Evolutionary conservation across 1,140 invertebrate species (phyloP), one percentile per base, ranked within the genome.

Genomic region (Drosophila micromelanica): DNA sequence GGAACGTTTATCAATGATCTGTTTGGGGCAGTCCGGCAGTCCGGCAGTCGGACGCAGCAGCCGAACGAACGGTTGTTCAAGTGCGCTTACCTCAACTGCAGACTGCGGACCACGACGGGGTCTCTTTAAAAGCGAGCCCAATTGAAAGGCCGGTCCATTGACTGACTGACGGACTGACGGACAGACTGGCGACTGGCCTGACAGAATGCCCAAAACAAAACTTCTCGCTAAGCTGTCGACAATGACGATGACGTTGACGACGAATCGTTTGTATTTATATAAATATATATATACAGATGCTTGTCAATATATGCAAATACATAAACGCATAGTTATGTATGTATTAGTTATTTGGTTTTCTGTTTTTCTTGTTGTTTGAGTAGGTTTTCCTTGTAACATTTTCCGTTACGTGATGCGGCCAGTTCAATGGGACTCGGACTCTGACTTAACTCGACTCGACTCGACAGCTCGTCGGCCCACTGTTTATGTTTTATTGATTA

Each of bases 401-500:
- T 78, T 73, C 79, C 78, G 73, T 89, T 86, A 87, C 82, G 78
- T 86, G 81, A 72, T 68, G 78, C 59, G 61, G 71, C 62, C 76
- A 78, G 73, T 73, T 78, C 68, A 78, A 78, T 77, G 71, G 80
- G 57, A 43, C 38, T 57, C 59, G 59, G 27, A 8, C 17, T 45
- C 13, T 7, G 51, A 15, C 46, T 17, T 52, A 35, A 35, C 49
- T 13, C 37, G 27, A 60, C 17, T 17, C n/a, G n/a, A n/a, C 17
- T 56, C 23, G 52, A 35, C 69, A 40, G 60, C 15, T 55, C 57
- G 67, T 73, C 68, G 56, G 81, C 81, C 82, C 78, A 78, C 82
- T 86, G 78, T 76, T 86, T 86, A 78, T 81, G 62, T 81, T 87
- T 82, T 86, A 86, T 82, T 86, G 84, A 82, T 86, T 82, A 82